Evolutionary conservation across 2,888 invertebrate genomes (phyloP).

Genomic region (Vanessa cardui): DNA sequence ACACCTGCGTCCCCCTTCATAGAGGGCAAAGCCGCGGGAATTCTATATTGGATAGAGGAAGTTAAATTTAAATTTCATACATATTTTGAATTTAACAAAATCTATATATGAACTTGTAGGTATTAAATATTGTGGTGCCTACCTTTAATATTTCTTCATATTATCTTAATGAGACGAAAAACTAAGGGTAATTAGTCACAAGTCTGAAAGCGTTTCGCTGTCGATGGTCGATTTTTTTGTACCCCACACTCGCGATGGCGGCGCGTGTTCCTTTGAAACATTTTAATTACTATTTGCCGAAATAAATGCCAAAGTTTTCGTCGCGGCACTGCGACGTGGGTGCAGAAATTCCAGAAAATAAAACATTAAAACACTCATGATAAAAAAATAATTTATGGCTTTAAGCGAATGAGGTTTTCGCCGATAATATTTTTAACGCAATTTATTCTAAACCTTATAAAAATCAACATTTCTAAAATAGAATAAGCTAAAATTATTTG

Average conservation of each 20-base stretch:
- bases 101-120: not conserved
- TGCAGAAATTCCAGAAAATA: slow-evolving; percentile 13
- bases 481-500: too few species aligned
- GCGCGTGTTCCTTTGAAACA: slow-evolving; percentile 40
- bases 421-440: not conserved
- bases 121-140: not conserved
- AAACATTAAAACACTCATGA: slow-evolving; percentile 14
- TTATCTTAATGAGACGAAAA: slow-evolving; percentile 21
- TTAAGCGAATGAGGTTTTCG: slow-evolving; percentile 8
- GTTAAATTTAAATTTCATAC: too few species aligned
- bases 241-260: slow-evolving; percentile 24
- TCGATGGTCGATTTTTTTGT: slow-evolving; percentile 35
- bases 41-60: too few species aligned
- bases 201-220: slow-evolving; percentile 36
- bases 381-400: slow-evolving; percentile 14
- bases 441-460: not conserved
- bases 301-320: slow-evolving; percentile 34
- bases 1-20: too few species aligned
- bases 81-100: not conserved
- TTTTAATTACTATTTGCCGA: slow-evolving; percentile 43
- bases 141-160: slow-evolving; percentile 8
- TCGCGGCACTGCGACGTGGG: slow-evolving; percentile 21
- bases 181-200: slow-evolving; percentile 34
- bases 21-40: too few species aligned
- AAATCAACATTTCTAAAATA: too few species aligned